Evolutionary conservation across 1,140 invertebrate genomes (phyloP), one percentile per base, ranked within the genome.

Genomic region (Meloidogyne hapla): DNA sequence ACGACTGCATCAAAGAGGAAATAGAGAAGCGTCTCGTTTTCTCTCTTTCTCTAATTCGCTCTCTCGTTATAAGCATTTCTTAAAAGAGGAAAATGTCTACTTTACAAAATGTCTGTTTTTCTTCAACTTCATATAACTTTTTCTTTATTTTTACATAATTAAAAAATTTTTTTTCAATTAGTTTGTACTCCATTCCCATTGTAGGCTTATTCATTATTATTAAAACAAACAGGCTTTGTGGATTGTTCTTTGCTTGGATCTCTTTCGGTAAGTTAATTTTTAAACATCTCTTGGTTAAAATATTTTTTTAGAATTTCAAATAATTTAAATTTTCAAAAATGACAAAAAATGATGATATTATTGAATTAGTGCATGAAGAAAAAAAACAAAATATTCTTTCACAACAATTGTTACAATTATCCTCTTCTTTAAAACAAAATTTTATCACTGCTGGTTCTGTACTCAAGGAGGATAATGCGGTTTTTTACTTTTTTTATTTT

Each of bases 401-500:
- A 0, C 72, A 80, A 40, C 79, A 86, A 38, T 74, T 86, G 63
- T 70, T 87, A 2, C 42, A 65, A 21, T 72, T 87, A 62, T 85
- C 86, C 15, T 18, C 56, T 40, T 73, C 77, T 13, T 45, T 86
- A 21, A 87, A 85, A 72, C 76, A 75, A 23, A 85, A 87, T 48
- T 80, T 87, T 72, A 56, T 38, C n/a, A 62, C 82, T 18, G 85
- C 86, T 66, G 85, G 86, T 28, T 42, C 75, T 26, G 83, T 87
- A 8, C 77, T 86, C 15, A 74, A 79, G 45, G 86, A 86, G 4
- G 85, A 86, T 71, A 87, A 87, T 76, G n/a, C 45, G 74, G 81
- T 82, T 45, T 74, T 56, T 62, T 15, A n/a, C 2, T 40, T 12
- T 8, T 25, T 48, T n/a, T 26, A 4, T 25, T 18, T 12, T 21